A percentile compares a stretch with the other conserved stretches of the same genome.
Conservation (phyloP, 2,888 invertebrate genomes). For the Conchocele bisecta region DNA sequence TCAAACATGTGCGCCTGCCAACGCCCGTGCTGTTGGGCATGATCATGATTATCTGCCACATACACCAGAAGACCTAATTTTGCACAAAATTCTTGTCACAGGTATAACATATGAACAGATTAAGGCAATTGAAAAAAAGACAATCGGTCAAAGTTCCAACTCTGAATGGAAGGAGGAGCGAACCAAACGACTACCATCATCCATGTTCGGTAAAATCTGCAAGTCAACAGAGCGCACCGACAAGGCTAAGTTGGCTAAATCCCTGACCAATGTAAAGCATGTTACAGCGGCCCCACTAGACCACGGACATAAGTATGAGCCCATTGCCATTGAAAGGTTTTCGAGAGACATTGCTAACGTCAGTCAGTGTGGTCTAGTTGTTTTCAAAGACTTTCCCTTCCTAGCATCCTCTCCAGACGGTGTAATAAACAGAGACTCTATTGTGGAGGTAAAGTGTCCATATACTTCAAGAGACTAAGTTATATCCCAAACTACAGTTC, state of each 20-base stretch:
- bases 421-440: constrained; percentile 11
- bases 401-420: constrained; percentile 42
- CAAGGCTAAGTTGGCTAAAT: neutral
- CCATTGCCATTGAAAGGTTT: neutral
- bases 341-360: neutral
- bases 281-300: neutral
- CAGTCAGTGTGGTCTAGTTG: neutral
- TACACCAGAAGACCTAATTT: constrained; percentile 6
- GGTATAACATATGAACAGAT: neutral
- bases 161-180: constrained; percentile 10
- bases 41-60: constrained; percentile 25
- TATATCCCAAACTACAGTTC: neutral
- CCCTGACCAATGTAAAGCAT: neutral
- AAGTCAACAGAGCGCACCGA: constrained; percentile 1
- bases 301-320: constrained; percentile 6
- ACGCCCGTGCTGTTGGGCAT: neutral
- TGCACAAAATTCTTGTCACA: neutral
- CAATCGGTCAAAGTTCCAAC: constrained; percentile 14
- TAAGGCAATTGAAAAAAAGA: constrained; percentile 10
- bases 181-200: constrained; percentile 5
- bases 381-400: constrained; percentile 1
- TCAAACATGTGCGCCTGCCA: constrained; percentile 7
- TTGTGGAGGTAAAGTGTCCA: constrained; percentile 42
- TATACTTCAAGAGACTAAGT: constrained; percentile 8
- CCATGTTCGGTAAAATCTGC: constrained; percentile 21